Conservation (phyloP, 1,140 invertebrate species). For the Trichogramma pretiosum region DNA sequence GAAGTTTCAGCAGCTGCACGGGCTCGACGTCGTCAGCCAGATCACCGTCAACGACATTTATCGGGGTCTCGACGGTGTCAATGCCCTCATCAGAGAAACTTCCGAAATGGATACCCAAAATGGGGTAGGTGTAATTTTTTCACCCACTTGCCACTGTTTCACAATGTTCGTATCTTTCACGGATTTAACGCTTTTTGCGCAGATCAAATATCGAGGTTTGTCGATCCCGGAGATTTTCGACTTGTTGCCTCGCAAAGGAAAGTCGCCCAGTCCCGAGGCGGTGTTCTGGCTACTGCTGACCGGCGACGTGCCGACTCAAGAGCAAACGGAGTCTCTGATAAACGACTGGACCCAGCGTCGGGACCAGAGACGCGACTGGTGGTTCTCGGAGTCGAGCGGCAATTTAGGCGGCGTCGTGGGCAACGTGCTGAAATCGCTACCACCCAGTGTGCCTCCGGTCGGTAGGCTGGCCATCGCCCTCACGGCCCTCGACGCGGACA, state of each 20-base stretch:
- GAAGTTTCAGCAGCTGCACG: conserved; percentile 27
- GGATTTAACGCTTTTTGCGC: too few species aligned
- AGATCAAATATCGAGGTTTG: conserved; percentile 30
- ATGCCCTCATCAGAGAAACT: conserved; percentile 29
- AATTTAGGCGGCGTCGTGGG: conserved; percentile 25
- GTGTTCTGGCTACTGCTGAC: conserved; percentile 34
- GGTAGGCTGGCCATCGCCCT: conserved; percentile 26
- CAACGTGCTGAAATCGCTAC: conserved; percentile 23
- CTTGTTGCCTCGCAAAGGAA: conserved; percentile 27
- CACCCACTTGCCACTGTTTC: too few species aligned
- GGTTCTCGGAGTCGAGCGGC: conserved; percentile 25
- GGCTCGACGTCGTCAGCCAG: conserved; percentile 22
- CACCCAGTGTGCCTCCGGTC: conserved; percentile 24
- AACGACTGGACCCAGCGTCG: conserved; percentile 29
- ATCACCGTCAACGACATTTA: conserved; percentile 32
- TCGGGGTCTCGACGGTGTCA: conserved; percentile 25
- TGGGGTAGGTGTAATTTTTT: conserved; percentile 28
- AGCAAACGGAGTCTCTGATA: conserved; percentile 28
- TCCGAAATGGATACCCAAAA: conserved; percentile 25
- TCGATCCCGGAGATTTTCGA: conserved; percentile 28
- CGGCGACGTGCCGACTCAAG: conserved; percentile 31
- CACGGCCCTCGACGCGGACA: conserved; percentile 23
- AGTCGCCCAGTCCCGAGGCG: conserved; percentile 29
- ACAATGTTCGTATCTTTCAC: too few species aligned
- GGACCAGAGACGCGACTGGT: conserved; percentile 23